Conservation (phyloP, 2,797 vertebrate genomes). For the Anguilla anguilla region DNA sequence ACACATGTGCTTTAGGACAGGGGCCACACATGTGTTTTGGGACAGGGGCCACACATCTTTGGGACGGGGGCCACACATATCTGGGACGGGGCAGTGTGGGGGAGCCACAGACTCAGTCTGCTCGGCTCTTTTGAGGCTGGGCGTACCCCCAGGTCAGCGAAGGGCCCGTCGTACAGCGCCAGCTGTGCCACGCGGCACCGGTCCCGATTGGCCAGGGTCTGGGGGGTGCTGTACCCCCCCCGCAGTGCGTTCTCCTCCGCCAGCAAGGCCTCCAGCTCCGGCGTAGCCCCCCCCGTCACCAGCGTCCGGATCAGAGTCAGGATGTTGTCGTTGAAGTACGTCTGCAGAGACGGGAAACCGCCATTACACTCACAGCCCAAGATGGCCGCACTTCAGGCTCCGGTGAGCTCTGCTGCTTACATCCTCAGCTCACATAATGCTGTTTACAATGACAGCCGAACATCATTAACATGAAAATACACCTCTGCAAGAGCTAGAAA, state of each 20-base stretch:
- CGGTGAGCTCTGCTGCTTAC: conserved; percentile 66
- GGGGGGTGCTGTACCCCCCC: conserved; percentile 97
- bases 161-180: conserved; percentile 95
- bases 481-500: background rate
- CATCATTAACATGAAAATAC: background rate
- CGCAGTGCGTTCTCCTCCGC: conserved; percentile 95
- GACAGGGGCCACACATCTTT: no score
- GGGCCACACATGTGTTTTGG: no score
- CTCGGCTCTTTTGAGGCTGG: conserved; percentile 56
- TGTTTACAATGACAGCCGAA: background rate
- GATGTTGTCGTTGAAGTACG: conserved; percentile 99
- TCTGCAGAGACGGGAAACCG: conserved; percentile 78
- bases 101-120: conserved; percentile 67
- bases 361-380: conserved; percentile 67
- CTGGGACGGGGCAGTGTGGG: conserved; percentile 14
- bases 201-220: conserved; percentile 98
- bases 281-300: conserved; percentile 97
- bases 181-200: conserved; percentile 97
- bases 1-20: no score
- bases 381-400: conserved; percentile 70
- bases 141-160: conserved; percentile 95
- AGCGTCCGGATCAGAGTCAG: conserved; percentile 97
- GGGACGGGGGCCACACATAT: conserved; percentile 2
- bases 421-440: conserved; percentile 71
- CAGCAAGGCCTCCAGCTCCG: conserved; percentile 93